A percentile compares a stretch with the other conserved stretches of the same genome.
Conservation (phyloP, 2,888 invertebrate genomes). For the Camponotus fellah region DNA sequence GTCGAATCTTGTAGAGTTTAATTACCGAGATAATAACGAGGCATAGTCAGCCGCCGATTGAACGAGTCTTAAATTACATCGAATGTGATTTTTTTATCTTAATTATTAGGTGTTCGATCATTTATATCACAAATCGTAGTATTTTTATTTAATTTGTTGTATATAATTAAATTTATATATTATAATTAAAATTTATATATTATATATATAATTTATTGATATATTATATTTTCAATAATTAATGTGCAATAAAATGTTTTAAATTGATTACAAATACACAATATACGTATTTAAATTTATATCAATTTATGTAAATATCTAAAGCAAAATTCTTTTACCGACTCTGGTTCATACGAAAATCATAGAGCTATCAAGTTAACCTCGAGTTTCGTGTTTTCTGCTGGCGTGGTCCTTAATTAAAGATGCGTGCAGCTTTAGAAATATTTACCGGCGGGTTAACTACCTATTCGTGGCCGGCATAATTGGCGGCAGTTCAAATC, state of each 20-base stretch:
- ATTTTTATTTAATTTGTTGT: too few species aligned
- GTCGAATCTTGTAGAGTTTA: constrained; percentile 82
- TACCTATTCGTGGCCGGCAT: constrained; percentile 50
- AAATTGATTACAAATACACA: neutral
- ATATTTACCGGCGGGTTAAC: constrained; percentile 50
- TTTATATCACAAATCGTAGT: neutral
- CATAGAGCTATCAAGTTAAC: constrained; percentile 51
- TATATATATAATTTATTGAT: neutral
- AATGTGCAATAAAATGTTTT: neutral
- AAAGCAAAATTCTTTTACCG: neutral
- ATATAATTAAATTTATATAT: too few species aligned
- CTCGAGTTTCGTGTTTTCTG: constrained; percentile 43
- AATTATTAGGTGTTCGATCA: constrained; percentile 10
- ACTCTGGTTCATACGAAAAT: constrained; percentile 35
- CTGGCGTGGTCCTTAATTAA: constrained; percentile 50
- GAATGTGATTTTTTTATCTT: constrained; percentile 37
- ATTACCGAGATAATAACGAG: constrained; percentile 77
- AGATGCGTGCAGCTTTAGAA: constrained; percentile 54
- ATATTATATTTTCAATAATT: neutral
- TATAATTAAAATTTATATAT: too few species aligned
- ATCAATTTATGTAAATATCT: constrained; percentile 4
- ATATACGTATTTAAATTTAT: neutral
- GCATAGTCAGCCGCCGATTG: constrained; percentile 43
- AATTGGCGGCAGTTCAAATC: constrained; percentile 47
- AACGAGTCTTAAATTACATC: constrained; percentile 28